These are phyloP conservation scores for Colius striatus DNA, from an alignment of 2,113 vertebrate species.

Conservation along the genomic window DNA sequence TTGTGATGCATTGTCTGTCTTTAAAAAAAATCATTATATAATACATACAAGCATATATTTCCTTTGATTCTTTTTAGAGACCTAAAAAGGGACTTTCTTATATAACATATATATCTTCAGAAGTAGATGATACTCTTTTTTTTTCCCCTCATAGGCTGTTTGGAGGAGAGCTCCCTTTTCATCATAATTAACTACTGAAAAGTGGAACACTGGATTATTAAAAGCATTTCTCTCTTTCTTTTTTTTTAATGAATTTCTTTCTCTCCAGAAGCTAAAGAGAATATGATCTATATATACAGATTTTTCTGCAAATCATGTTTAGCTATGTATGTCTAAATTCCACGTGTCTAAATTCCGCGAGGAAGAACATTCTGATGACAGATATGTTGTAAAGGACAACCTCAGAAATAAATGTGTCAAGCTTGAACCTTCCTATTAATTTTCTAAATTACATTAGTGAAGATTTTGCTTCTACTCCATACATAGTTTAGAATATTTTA, in stretches of 20 bases:
- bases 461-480: background rate
- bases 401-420: background rate
- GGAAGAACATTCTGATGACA: background rate
- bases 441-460: background rate
- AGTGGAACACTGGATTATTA: constrained; percentile 31
- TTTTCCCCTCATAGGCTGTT: background rate
- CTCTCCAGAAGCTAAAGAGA: background rate
- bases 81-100: constrained; percentile 13
- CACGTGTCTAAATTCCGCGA: background rate
- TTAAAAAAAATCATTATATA: background rate
- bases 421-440: background rate
- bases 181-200: constrained; percentile 38
- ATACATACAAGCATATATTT: background rate
- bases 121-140: background rate
- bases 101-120: constrained; percentile 13
- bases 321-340: background rate
- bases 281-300: background rate
- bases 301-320: background rate
- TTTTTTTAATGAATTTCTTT: background rate
- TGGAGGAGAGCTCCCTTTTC: background rate
- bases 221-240: background rate
- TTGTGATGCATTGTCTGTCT: background rate
- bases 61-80: constrained; percentile 22
- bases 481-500: background rate
- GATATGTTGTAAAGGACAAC: background rate